Evolutionary conservation across 2,888 invertebrate species (phyloP), one percentile per base, ranked within the genome.

Genomic region (Drosophila paramelanica): DNA sequence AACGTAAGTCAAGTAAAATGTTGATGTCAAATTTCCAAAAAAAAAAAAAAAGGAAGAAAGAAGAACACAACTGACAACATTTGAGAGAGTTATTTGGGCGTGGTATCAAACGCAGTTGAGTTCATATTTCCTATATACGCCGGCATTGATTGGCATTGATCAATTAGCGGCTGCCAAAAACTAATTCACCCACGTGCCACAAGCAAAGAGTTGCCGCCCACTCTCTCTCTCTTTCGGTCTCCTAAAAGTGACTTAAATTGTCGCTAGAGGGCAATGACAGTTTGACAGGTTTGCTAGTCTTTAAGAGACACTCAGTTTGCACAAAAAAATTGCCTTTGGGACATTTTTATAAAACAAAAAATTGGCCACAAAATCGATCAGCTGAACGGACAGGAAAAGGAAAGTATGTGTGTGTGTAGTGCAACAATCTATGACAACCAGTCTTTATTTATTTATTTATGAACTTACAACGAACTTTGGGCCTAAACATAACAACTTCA

Each of bases 171-270:
- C 56, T 59, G 66, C 42, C 51, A 59, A 59, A 71, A 53, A 45
- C 17, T 50, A 41, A 57, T 46, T 45, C 41, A 17, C 25, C 55
- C 55, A 45, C 36, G 20, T 23, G 36, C 13, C 36, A 5, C 11
- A 11, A 13, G 1, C 36, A 5, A 13, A 14, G 45, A 51, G 55
- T 61, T 45, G 10, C n/a, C 5, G 23, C 0, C 8, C 13, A 8
- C 25, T 31, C 27, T 46, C 5, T 36, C 17, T 33, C 14, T n/a
- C 27, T 11, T 1, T n/a, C 13, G 17, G 41, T 31, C 51, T 57
- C 10, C 33, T 42, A 46, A 36, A 39, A 57, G 41, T 64, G 57
- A 72, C 77, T 73, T 77, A 71, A 71, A 46, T 39, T 60, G 66
- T 66, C 59, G 49, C 59, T 56, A 56, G 20, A 20, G 45, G 43